phyloP scores from a whole-genome alignment of 2,113 vertebrate genomes.

The Zosterops borbonicus region DNA sequence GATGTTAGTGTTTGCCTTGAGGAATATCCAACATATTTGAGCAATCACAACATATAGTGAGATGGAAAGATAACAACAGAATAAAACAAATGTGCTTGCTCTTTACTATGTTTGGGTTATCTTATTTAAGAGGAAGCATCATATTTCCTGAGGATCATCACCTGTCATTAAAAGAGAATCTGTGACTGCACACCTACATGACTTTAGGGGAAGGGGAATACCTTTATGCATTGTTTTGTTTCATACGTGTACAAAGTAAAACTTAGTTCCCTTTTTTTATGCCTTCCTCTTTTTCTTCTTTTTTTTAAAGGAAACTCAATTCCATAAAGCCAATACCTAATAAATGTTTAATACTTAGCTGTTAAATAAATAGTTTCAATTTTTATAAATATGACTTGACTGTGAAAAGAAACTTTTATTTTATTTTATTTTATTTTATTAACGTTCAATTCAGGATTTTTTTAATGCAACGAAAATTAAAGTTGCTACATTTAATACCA shows the following conservation, averaged over 20 bases:
- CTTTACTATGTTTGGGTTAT: background rate
- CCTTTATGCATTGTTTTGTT: background rate
- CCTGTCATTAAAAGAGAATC: background rate
- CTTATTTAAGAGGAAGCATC: background rate
- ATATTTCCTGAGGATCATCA: background rate
- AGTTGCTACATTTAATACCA: constrained; percentile 79
- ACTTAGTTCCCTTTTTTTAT: background rate
- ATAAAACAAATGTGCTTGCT: background rate
- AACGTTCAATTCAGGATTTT: constrained; percentile 56
- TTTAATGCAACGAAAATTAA: constrained; percentile 87
- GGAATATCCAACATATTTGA: constrained; percentile 24
- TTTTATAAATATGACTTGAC: background rate
- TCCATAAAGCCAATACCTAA: background rate
- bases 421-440: background rate
- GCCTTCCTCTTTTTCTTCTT: background rate
- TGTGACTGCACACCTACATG: background rate
- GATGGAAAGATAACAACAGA: constrained; percentile 10
- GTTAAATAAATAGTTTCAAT: background rate
- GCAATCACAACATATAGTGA: constrained; percentile 6
- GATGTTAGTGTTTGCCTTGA: constrained; percentile 41
- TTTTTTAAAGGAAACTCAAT: background rate
- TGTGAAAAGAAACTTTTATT: background rate
- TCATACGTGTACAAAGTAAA: background rate
- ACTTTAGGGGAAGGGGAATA: background rate
- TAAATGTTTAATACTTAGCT: background rate